Evolutionary conservation across 2,888 invertebrate genomes (phyloP).

Genomic region (Stramonita haemastoma): DNA sequence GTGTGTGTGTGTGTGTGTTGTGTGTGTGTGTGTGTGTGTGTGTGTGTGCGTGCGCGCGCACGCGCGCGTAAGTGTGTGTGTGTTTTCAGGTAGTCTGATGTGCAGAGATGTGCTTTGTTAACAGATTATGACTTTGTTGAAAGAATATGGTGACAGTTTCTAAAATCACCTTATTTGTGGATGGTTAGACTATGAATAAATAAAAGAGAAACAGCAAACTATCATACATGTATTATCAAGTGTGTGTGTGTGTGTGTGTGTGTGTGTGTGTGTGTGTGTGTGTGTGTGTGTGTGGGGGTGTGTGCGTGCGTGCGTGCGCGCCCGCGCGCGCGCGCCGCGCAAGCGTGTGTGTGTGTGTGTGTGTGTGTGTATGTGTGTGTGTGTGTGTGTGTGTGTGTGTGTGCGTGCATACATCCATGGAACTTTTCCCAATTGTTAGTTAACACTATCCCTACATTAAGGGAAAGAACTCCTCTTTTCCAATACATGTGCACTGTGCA

Average conservation of each 20-base stretch:
- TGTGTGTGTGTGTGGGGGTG: neutral
- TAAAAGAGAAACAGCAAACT: neutral
- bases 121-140: neutral
- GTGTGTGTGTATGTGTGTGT: neutral
- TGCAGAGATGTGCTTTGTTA: neutral
- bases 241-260: constrained; percentile 10
- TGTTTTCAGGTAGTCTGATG: neutral
- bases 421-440: too few relatives aligned
- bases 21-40: neutral
- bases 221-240: neutral
- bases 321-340: neutral
- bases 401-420: neutral
- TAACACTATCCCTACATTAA: too few relatives aligned
- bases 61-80: neutral
- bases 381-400: neutral
- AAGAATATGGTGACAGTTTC: neutral
- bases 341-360: neutral
- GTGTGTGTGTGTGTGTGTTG: too few relatives aligned
- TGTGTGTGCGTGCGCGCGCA: neutral
- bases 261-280: constrained; percentile 5
- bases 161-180: too few relatives aligned
- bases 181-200: too few relatives aligned
- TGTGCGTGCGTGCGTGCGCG: neutral
- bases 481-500: too few relatives aligned
- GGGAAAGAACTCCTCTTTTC: too few relatives aligned